Base-by-base conservation (phyloP, 2,888 invertebrate species). In the Synergus laeviventris region DNA sequence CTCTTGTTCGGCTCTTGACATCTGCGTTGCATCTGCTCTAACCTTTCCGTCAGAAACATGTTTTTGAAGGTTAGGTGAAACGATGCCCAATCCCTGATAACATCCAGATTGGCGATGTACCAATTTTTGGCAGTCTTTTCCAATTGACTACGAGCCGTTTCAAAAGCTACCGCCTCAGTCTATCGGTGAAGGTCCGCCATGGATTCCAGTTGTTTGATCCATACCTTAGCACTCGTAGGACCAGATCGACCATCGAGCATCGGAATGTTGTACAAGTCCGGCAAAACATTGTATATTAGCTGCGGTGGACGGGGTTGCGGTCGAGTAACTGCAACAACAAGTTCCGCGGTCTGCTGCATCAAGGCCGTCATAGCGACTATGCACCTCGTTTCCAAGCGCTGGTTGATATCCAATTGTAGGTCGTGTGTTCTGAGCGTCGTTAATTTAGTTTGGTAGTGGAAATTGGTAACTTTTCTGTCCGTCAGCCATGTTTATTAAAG, bases 31-130 rank as follows among this genome's bases (percentile, higher is more conserved):
- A 81, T 80, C 11, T 75, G 75, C 18, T 78, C 59, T 21, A 74
- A 38, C 59, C 66, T 83, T 74, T 70, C 75, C 1, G 62, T 49
- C 14, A 81, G 2, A 54, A 81, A 79, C 0, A 78, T 80, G 0
- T 70, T 16, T 9, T 1, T 18, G 18, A 64, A 64, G 1, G 62
- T 18, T n/a, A 2, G 2, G 1, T 18, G 18, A 64, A 39, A 64
- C 11, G 39, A 18, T 12, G 1, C 2, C 18, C 18, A 18, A 18
- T 54, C 18, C n/a, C 8, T 54, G 7, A 54, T 18, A 0, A 0
- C 5, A 54, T 54, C 18, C 1, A 18, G 7, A 54, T 54, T n/a
- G 1, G 18, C 54, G 8, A 54, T 11, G 3, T 54, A 54, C 54
- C 9, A 54, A 18, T 54, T 54, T 9, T 54, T 54, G 9, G 54